These are phyloP conservation scores for Aplodontia rufa DNA, from an alignment of 2,113 vertebrate genomes.

Conservation along the genomic window DNA sequence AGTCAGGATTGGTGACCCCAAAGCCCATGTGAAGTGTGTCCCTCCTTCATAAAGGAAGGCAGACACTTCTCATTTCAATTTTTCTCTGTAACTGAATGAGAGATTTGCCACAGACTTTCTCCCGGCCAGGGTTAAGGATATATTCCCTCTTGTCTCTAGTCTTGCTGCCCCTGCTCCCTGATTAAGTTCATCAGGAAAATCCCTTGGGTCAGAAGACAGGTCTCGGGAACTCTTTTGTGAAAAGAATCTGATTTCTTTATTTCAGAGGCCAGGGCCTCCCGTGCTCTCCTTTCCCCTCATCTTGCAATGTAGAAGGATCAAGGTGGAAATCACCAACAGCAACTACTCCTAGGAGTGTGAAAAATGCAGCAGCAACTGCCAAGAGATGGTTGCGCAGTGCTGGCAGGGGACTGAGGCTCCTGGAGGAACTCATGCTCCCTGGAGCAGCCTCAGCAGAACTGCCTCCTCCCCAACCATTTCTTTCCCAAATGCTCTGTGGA, in stretches of 20 bases:
- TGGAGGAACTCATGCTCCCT: constrained; percentile 46
- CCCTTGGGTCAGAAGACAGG: neutral
- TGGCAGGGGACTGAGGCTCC: constrained; percentile 53
- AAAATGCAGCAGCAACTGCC: neutral
- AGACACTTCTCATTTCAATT: neutral
- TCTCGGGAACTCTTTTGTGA: neutral
- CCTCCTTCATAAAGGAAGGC: neutral
- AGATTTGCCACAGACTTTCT: neutral
- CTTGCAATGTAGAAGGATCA: neutral
- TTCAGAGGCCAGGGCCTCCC: constrained; percentile 47
- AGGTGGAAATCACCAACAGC: neutral
- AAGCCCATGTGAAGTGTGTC: neutral
- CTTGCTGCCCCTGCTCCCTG: neutral
- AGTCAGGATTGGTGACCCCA: neutral
- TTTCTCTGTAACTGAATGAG: neutral
- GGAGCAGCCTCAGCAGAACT: constrained; percentile 29
- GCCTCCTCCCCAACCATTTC: constrained; percentile 17
- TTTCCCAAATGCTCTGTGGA: constrained; percentile 58
- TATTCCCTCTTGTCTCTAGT: neutral
- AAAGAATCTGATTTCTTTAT: constrained; percentile 49
- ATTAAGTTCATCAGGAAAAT: neutral
- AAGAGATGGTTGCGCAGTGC: neutral
- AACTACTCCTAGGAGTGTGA: neutral
- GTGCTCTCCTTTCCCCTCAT: neutral
- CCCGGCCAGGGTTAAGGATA: rapidly evolving